Evolutionary conservation across 53 echinoderm and acorn worm species (phyloP), one percentile per base, ranked within the genome.

Genomic region (Astropecten irregularis): DNA sequence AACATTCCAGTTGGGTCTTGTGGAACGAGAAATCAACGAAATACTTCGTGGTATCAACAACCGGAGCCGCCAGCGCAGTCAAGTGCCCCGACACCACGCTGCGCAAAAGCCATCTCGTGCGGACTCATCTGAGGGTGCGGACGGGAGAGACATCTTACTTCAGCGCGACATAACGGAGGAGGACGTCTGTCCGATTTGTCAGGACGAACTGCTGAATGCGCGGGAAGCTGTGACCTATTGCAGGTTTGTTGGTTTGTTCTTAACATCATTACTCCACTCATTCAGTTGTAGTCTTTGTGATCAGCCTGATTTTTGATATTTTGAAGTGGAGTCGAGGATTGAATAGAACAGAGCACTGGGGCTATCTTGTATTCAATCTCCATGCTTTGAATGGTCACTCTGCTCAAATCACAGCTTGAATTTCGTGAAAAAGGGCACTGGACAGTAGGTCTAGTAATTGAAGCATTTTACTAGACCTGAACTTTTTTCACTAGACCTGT

Each of bases 111-210:
- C 36, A 16, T n/a, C 84, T 40, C 9, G 4, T 13, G 38, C 55
- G 23, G 68, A 46, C 4, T 8, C 88, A 11, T 55, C 82, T 23
- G 65, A 57, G 18, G 51, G 81, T 26, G 69, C 71, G 0, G 88
- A 88, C 49, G 93, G 93, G 10, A 65, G 81, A 59, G 91, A 93
- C 29, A 64, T 86, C 14, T 66, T 96, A 10, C 39, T 64, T 7
- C 96, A 96, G 85, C 86, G 93, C 65, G 91, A 88, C 40, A 96
- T 96, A 52, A 93, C 96, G 1, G 87, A 82, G 53, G 96, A 96
- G 11, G 96, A 96, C 84, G 93, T 93, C 16, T 96, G 96, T 37
- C 96, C 96, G 14, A 96, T 96, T 31, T 96, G 96, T 68, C 96
- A 96, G 76, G 96, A 96, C 67, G 96, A 96, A 68, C 62, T 96